Evolutionary conservation across 2,888 invertebrate genomes (phyloP).

Genomic region (Drosophila setosimentum): DNA sequence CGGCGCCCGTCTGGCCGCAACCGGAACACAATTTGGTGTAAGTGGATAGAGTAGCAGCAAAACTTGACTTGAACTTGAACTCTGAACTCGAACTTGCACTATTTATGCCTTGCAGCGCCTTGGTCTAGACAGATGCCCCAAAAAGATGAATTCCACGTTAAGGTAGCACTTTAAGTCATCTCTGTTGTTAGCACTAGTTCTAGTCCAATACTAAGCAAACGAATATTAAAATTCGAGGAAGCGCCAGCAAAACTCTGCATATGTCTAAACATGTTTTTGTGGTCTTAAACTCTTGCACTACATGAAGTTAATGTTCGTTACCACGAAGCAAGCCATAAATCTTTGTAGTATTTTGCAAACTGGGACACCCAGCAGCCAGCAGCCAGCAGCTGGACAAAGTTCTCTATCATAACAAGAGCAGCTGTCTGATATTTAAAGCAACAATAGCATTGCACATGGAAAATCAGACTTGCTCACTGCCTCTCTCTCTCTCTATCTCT

Average conservation of each 20-base stretch:
- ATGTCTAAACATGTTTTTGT: not conserved
- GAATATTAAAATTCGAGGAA: constrained; percentile 78
- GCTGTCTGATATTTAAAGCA: constrained; percentile 18
- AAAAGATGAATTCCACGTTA: not conserved
- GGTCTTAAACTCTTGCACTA: not conserved
- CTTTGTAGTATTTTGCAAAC: constrained; percentile 36
- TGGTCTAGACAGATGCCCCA: constrained; percentile 24
- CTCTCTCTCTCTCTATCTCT: not conserved
- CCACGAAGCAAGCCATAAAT: constrained; percentile 45
- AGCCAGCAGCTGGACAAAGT: constrained; percentile 46
- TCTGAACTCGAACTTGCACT: not conserved
- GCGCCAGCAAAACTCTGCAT: constrained; percentile 12
- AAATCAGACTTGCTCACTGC: not conserved
- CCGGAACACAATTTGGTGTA: constrained; percentile 59
- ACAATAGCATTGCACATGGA: constrained; percentile 1
- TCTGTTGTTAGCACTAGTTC: constrained; percentile 47
- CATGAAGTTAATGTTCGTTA: constrained; percentile 29
- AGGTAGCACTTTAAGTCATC: constrained; percentile 22
- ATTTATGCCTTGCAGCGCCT: constrained; percentile 43
- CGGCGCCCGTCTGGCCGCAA: constrained; percentile 70
- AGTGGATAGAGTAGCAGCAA: constrained; percentile 14
- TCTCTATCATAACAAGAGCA: constrained; percentile 37
- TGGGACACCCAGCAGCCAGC: constrained; percentile 20
- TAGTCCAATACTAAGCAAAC: constrained; percentile 73
- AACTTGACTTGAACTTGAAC: constrained; percentile 6